Conservation (phyloP, 2,113 vertebrate species). For the Megaptera novaeangliae region DNA sequence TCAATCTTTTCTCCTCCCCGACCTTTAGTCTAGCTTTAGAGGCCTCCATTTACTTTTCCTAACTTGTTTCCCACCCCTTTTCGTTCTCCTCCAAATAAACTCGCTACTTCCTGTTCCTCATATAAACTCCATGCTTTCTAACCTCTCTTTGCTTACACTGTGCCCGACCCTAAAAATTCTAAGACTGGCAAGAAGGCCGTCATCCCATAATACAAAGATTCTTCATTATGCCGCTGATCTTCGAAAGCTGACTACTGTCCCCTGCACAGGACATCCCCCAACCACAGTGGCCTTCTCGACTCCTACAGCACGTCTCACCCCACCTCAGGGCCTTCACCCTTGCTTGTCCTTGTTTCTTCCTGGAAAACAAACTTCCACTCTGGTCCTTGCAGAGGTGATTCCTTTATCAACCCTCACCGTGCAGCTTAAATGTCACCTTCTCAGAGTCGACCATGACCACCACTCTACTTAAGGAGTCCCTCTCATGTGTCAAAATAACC, state of each 20-base stretch:
- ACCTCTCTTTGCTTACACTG: background rate
- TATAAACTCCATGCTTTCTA: background rate
- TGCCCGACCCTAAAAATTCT: background rate
- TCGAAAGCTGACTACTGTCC: background rate
- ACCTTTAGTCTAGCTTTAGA: background rate
- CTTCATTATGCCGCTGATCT: background rate
- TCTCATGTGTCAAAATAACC: background rate
- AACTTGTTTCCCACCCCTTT: background rate
- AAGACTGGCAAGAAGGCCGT: background rate
- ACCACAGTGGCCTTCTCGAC: background rate
- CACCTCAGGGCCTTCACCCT: background rate
- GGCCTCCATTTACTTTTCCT: background rate
- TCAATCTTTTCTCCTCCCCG: background rate
- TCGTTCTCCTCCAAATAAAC: background rate
- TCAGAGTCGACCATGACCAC: background rate
- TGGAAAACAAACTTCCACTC: background rate
- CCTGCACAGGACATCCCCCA: background rate
- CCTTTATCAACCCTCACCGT: background rate
- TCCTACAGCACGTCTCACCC: background rate
- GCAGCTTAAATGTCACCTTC: background rate
- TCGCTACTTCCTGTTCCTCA: background rate
- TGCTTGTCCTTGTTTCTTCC: background rate
- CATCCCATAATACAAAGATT: background rate
- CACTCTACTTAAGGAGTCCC: background rate
- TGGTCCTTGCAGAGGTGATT: background rate